Base-by-base conservation (phyloP, 2,797 vertebrate species). In the Crocidura indochinensis region DNA sequence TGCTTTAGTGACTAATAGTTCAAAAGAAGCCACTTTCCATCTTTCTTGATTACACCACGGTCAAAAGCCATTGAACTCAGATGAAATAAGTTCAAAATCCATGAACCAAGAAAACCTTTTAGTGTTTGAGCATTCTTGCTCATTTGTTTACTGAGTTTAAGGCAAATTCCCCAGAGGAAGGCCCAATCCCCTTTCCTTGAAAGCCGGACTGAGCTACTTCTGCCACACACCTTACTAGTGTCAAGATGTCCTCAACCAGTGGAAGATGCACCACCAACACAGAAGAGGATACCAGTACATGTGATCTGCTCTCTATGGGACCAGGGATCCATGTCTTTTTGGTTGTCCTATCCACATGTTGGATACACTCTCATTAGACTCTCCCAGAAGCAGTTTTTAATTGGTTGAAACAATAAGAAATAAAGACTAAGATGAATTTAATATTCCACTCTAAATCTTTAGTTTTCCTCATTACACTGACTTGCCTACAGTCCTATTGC, bases 391-490 rank as follows among this genome's bases (percentile, higher is more conserved):
- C 87, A 60, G 87, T 56, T 73, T 77, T 94, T 93, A 91, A 96
- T 95, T 96, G 90, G 92, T 90, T 91, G 86, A 94, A 96, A 92
- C 93, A 96, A 79, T 78, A 95, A 94, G 92, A 65, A 91, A 96
- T 84, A 86, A 95, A 94, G 90, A 96, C 94, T 85, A 94, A 96
- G 92, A 96, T 78, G 90, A 64, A 46, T 44, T 74, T 8, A 24
- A 91, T 92, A 68, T 96, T 95, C 84, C 88, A 81, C 85, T 96
- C 95, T 92, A 93, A 94, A 73, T 87, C 91, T 91, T 8, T 86
- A 83, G 2, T 56, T 95, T 96, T 94, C 93, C 22, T 49, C 87
- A 93, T 91, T 91, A 93, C 73, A 83, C 74, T 85, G 87, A 60
- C 79, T 96, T 82, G 87, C 85, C 93, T 14, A 75, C 90, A 92